phyloP scores from a whole-genome alignment of 2,113 vertebrate species.

The Alces alces region DNA sequence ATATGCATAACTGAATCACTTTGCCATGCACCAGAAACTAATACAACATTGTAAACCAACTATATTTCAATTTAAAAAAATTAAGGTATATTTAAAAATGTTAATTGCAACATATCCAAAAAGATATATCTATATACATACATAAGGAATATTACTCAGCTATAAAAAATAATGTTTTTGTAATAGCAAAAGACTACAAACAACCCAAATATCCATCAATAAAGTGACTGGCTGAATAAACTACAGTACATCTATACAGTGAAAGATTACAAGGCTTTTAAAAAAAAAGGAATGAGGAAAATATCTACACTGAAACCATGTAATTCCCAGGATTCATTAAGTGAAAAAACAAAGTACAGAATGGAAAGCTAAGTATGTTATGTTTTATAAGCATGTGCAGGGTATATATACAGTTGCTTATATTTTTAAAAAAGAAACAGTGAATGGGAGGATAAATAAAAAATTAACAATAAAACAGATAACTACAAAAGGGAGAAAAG shows the following conservation, averaged over 20 bases:
- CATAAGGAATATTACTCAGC: neutral
- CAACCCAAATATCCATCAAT: neutral
- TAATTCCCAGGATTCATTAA: neutral
- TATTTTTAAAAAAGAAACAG: neutral
- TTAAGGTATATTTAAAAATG: neutral
- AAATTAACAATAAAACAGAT: conserved; percentile 12
- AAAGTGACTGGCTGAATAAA: neutral
- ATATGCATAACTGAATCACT: neutral
- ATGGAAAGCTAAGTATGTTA: neutral
- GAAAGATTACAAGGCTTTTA: neutral
- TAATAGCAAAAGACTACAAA: neutral
- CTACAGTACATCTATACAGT: neutral
- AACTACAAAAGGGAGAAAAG: neutral
- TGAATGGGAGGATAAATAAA: neutral
- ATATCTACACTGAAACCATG: neutral
- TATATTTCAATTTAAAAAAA: neutral
- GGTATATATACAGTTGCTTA: neutral
- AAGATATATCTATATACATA: neutral
- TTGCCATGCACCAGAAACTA: neutral
- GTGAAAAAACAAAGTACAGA: neutral
- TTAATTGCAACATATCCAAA: neutral
- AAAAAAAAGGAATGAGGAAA: neutral
- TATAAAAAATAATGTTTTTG: neutral
- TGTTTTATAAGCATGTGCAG: neutral
- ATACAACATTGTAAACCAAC: neutral